These are phyloP conservation scores for Stenchaetothrips biformis DNA, from an alignment of 2,888 invertebrate species.

Conservation along the genomic window DNA sequence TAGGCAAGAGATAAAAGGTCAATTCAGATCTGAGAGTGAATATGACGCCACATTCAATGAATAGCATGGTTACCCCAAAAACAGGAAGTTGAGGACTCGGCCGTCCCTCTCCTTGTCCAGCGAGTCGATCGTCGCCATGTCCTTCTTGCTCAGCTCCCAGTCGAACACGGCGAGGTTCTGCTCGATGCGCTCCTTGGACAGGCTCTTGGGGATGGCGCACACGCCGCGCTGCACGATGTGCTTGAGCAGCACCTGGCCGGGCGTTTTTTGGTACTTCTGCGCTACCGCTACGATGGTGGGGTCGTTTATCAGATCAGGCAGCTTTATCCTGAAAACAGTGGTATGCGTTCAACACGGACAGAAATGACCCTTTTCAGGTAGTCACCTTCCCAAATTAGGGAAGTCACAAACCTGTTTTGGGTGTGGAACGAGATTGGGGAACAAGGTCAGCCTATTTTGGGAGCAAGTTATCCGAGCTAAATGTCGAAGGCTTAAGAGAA, in stretches of 20 bases:
- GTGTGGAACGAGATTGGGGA: too few relatives aligned
- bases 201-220: constrained; percentile 26
- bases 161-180: constrained; percentile 22
- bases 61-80: neutral
- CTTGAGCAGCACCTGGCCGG: constrained; percentile 1
- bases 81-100: neutral
- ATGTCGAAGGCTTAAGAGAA: too few relatives aligned
- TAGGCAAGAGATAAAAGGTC: too few relatives aligned
- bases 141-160: neutral
- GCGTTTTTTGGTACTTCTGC: neutral
- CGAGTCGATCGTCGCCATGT: neutral
- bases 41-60: too few relatives aligned
- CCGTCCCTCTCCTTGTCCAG: neutral
- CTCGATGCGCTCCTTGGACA: neutral
- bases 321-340: neutral
- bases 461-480: too few relatives aligned
- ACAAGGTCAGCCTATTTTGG: too few relatives aligned
- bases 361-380: too few relatives aligned
- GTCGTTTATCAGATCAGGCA: neutral
- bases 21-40: too few relatives aligned
- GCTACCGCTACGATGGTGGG: neutral
- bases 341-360: too few relatives aligned
- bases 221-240: constrained; percentile 25
- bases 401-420: too few relatives aligned
- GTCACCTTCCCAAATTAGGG: too few relatives aligned